phyloP scores from a whole-genome alignment of 2,113 vertebrate genomes.

The Neolamprologus caudopunctatus region DNA sequence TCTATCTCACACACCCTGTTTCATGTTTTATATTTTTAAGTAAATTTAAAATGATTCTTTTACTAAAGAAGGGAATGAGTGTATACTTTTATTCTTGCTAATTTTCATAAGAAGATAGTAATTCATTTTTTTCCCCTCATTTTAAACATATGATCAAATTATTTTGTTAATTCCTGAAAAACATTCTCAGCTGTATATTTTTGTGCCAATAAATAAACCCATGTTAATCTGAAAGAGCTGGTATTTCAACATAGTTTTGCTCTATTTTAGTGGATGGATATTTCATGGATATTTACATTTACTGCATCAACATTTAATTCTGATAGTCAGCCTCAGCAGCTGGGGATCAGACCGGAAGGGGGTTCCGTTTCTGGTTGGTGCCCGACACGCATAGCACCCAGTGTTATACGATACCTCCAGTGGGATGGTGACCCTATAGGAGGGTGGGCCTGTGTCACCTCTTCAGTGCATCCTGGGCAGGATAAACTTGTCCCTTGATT shows the following conservation, averaged over 20 bases:
- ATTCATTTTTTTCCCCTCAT: accelerated
- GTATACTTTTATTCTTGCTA: neutral
- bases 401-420: neutral
- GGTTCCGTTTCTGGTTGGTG: neutral
- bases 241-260: neutral
- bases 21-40: neutral
- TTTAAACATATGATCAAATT: neutral
- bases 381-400: neutral
- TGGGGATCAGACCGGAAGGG: neutral
- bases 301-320: neutral
- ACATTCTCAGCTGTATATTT: neutral
- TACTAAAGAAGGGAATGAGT: neutral
- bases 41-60: neutral
- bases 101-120: neutral
- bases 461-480: neutral
- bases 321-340: neutral
- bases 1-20: neutral
- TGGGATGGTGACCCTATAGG: neutral
- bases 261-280: neutral
- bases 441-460: neutral
- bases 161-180: neutral
- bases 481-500: neutral
- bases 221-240: neutral
- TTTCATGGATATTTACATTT: neutral
- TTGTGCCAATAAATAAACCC: neutral